Evolutionary conservation across 2,113 vertebrate genomes (phyloP).

Genomic region (Ictidomys tridecemlineatus): DNA sequence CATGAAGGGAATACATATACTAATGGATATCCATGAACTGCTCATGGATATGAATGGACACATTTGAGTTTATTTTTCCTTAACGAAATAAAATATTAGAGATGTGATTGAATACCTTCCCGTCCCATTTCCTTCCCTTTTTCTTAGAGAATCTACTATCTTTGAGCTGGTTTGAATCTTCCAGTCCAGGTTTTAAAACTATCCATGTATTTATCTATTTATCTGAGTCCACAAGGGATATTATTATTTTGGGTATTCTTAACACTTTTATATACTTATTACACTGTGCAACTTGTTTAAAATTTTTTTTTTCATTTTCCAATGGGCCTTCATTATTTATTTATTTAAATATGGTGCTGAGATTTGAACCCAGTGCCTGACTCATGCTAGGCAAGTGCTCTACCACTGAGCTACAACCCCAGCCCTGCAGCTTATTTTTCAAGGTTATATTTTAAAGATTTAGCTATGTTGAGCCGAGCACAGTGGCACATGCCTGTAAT

Average conservation of each 20-base stretch:
- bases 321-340: too few species aligned
- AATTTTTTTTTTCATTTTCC: too few species aligned
- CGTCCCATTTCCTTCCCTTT: not conserved
- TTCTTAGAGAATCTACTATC: not conserved
- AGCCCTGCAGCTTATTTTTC: not conserved
- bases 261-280: not conserved
- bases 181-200: slow-evolving; percentile 16
- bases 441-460: not conserved
- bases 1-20: not conserved
- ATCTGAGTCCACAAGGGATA: not conserved
- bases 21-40: not conserved
- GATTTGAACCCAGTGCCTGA: too few species aligned
- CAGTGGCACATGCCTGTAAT: too few species aligned
- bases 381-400: too few species aligned
- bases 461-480: too few species aligned
- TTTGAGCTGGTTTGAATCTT: not conserved
- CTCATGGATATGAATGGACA: not conserved
- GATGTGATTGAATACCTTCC: not conserved
- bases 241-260: slow-evolving; percentile 31
- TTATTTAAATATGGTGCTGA: too few species aligned
- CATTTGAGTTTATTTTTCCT: slow-evolving; percentile 45
- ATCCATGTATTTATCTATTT: not conserved
- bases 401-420: too few species aligned
- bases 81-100: not conserved
- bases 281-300: not conserved